Evolutionary conservation across 2,797 vertebrate species (phyloP).

Genomic region (Manis crassicaudata): DNA sequence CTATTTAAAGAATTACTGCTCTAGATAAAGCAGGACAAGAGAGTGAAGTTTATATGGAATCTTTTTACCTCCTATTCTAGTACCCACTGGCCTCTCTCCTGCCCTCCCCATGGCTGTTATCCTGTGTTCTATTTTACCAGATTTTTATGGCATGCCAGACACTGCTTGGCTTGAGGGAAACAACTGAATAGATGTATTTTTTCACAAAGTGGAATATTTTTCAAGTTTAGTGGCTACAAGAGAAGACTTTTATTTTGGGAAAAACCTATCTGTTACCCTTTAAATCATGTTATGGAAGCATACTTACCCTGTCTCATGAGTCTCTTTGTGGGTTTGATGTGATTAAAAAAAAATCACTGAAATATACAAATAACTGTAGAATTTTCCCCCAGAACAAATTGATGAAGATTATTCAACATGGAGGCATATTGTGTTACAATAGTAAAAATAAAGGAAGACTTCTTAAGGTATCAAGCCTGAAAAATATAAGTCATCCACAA

Average conservation of each 20-base stretch:
- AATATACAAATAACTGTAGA: background rate
- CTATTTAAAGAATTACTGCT: background rate
- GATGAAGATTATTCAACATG: background rate
- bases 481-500: background rate
- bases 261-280: background rate
- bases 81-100: background rate
- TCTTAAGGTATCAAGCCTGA: background rate
- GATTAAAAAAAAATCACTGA: background rate
- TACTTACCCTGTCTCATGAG: background rate
- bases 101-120: background rate
- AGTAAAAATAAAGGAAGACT: background rate
- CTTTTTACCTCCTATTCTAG: background rate
- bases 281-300: background rate
- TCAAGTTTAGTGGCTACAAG: background rate
- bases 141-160: background rate
- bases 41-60: background rate
- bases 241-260: background rate
- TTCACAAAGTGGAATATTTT: background rate
- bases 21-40: background rate
- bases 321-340: background rate
- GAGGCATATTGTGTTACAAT: background rate
- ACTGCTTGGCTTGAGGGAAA: background rate
- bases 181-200: background rate
- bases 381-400: background rate
- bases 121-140: background rate